A percentile compares a stretch with the other conserved stretches of the same genome.
Conservation (phyloP, 92 coral and sea anemone genomes). For the Micromussa lordhowensis region DNA sequence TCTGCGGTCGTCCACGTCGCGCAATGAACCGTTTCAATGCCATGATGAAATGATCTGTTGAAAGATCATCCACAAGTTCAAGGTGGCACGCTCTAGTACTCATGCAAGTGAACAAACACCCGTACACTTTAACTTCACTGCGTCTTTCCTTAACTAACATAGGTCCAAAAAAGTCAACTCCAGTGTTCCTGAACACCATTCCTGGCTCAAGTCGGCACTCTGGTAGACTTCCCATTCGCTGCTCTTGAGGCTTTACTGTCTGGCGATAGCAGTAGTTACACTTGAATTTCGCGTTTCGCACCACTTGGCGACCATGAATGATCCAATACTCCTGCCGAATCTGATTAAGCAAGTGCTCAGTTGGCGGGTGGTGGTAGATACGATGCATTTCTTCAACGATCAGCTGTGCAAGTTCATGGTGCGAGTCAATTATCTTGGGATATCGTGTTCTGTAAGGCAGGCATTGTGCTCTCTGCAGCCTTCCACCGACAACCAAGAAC, state of each 20-base stretch:
- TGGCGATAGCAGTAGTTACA: too few species aligned
- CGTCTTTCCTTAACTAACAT: slow-evolving; percentile 49
- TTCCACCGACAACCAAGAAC: too few species aligned
- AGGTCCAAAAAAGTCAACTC: slow-evolving; percentile 48
- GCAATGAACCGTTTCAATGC: neutral
- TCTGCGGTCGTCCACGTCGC: neutral
- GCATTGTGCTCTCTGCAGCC: too few species aligned
- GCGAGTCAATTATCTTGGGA: too few species aligned
- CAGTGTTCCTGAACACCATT: slow-evolving; percentile 41
- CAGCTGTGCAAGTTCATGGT: too few species aligned
- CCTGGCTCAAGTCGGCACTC: slow-evolving; percentile 36
- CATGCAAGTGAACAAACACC: slow-evolving; percentile 49
- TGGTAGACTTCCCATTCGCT: slow-evolving; percentile 43
- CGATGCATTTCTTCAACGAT: too few species aligned
- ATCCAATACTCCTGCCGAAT: too few species aligned
- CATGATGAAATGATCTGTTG: neutral
- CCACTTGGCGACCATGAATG: neutral
- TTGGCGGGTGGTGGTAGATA: too few species aligned
- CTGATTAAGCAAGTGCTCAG: too few species aligned
- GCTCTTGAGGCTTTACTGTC: slow-evolving; percentile 30
- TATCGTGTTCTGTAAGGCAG: too few species aligned
- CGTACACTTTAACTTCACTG: slow-evolving; percentile 22
- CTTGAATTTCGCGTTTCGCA: too few species aligned
- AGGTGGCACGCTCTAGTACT: slow-evolving; percentile 45
- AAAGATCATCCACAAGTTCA: slow-evolving; percentile 7